Conservation (phyloP, 2,888 invertebrate genomes). For the Aphodius sticticus region DNA sequence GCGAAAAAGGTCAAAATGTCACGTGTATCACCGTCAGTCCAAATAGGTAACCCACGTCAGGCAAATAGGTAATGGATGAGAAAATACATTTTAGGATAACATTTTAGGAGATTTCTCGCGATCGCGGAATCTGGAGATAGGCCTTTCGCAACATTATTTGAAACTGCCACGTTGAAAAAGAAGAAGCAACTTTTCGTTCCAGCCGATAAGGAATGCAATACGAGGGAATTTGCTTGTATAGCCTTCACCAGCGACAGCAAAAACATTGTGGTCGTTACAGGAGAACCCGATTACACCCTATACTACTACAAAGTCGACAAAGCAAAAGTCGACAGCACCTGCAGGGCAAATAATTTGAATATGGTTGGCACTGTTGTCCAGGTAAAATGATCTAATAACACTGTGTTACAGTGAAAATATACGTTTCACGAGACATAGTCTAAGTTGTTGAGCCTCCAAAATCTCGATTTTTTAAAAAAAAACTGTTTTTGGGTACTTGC, state of each 20-base stretch:
- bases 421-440: too few species aligned
- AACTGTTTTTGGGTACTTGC: too few species aligned
- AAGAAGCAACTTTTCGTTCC: constrained; percentile 69
- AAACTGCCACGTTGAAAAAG: constrained; percentile 73
- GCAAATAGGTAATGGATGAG: not conserved
- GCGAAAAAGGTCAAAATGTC: constrained; percentile 71
- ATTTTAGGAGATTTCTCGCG: constrained; percentile 70
- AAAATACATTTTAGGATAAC: not conserved
- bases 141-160: constrained; percentile 76
- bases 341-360: constrained; percentile 75
- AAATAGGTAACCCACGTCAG: constrained; percentile 64
- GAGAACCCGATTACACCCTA: constrained; percentile 83
- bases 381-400: constrained; percentile 51
- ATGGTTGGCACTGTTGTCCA: constrained; percentile 72
- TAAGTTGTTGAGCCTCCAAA: not conserved
- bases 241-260: constrained; percentile 86
- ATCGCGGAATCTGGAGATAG: constrained; percentile 70
- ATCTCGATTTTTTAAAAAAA: too few species aligned
- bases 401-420: too few species aligned
- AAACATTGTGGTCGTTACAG: constrained; percentile 80
- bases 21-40: constrained; percentile 71
- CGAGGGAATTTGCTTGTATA: constrained; percentile 74
- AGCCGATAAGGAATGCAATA: constrained; percentile 57
- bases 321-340: constrained; percentile 78
- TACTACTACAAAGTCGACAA: constrained; percentile 85